Conservation (phyloP, 2,797 vertebrate species). For the Enteromius trimaculatus region DNA sequence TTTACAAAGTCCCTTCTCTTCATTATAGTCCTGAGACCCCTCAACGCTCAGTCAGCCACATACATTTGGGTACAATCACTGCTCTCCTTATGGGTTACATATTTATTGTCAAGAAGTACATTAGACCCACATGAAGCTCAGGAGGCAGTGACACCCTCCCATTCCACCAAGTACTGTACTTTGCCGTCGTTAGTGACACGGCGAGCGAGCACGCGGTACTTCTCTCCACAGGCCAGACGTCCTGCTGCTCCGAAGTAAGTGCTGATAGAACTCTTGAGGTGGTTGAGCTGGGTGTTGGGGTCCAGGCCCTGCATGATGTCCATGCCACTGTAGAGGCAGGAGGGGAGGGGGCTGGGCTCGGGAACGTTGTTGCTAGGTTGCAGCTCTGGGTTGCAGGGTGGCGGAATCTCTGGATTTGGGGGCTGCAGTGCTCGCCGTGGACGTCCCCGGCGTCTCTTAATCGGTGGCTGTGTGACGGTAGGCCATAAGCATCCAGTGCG, state of each 20-base stretch:
- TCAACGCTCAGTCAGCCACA: neutral
- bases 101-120: slow-evolving; percentile 4
- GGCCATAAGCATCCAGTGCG: slow-evolving; percentile 86
- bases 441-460: slow-evolving; percentile 90
- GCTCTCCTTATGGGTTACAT: slow-evolving; percentile 1
- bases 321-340: slow-evolving; percentile 80
- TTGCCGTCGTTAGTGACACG: slow-evolving; percentile 95
- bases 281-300: slow-evolving; percentile 92
- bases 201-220: slow-evolving; percentile 93
- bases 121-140: slow-evolving; percentile 71
- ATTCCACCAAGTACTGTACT: slow-evolving; percentile 98
- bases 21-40: slow-evolving; percentile 36
- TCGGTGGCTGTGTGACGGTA: slow-evolving; percentile 80
- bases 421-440: slow-evolving; percentile 88
- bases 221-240: slow-evolving; percentile 96
- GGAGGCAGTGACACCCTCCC: slow-evolving; percentile 97
- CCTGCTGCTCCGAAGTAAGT: slow-evolving; percentile 97
- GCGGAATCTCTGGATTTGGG: slow-evolving; percentile 86
- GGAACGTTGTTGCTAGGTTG: slow-evolving; percentile 60
- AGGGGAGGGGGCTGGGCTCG: slow-evolving; percentile 81
- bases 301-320: slow-evolving; percentile 94
- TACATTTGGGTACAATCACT: slow-evolving; percentile 36
- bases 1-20: neutral
- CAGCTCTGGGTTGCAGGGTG: slow-evolving; percentile 48
- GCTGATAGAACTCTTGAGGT: slow-evolving; percentile 97